Base-by-base conservation (phyloP, 2,888 invertebrate species). In the Caenorhabditis afra region DNA sequence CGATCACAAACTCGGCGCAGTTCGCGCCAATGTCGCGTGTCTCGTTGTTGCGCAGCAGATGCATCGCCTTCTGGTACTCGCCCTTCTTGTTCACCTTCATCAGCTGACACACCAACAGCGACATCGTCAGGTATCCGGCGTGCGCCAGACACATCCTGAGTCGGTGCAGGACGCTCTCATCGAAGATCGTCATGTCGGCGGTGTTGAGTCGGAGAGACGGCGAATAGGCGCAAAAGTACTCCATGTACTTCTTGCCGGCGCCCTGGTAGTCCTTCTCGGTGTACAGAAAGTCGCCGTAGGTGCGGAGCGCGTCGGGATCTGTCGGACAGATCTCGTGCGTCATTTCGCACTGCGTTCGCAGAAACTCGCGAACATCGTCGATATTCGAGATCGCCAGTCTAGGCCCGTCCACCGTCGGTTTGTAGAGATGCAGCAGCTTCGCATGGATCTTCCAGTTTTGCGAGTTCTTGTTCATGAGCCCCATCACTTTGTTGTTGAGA, bases 21-120 rank as follows among this genome's bases (percentile, higher is more conserved):
- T 74, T 74, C 12, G 79, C 68, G 8, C 79, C 79, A 11, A 74
- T 68, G 47, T 79, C 79, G 20, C 79, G 29, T 8, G 79, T 79
- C 52, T 68, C 65, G 59, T 79, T 79, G 10, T 29, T 44, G 4
- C 50, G 35, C 39, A 79, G 23, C 58, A 79, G 0, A 16, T 53
- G 20, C 53, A 68, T 61, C 12, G 79, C 67, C 49, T 74, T 74
- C 20, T 23, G 39, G 55, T 65, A 70, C 41, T 65, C 65, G 3
- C 16, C n/a, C 14, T 10, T 35, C 45, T 44, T 37, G 5, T n/a
- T 11, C 0, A 22, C 14, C 22, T 70, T 65, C 52, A 75, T 45
- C 65, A 53, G 65, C 52, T 79, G 79, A 44, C 74, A 75, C n/a
- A 44, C 50, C 23, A 74, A 39, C 20, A 75, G 12, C 14, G 75